Evolutionary conservation across 1,140 invertebrate genomes (phyloP), one percentile per base, ranked within the genome.

Genomic region (Brachionus angularis): DNA sequence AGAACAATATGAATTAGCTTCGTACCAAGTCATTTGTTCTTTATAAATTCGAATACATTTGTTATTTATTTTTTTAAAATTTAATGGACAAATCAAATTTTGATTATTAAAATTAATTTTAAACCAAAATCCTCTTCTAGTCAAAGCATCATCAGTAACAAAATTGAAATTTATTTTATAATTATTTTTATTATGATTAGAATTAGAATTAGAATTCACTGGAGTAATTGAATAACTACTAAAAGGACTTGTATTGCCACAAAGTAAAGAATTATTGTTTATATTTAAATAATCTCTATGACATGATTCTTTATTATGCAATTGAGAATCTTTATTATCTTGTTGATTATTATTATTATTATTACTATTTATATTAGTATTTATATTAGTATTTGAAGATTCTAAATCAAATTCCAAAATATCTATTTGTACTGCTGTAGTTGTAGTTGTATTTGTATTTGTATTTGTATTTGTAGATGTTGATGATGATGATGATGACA

Each of bases 381-480:
- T n/a, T n/a, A n/a, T n/a, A n/a, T n/a, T n/a, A n/a, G n/a, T n/a
- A 10, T 27, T 16, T 7, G 33, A 33, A 3, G 53, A 58, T 39
- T 58, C 53, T 23, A 58, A 58, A 39, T 58, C 53, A 18, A 58
- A 58, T 42, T 58, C 53, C 1, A 58, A 23, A 3, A 58, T 21
- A 39, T 58, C 53, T 3, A 58, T 58, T 58, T 58, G 34, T 23
- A n/a, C n/a, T n/a, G n/a, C n/a, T n/a, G n/a, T n/a, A n/a, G n/a
- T n/a, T n/a, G n/a, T n/a, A n/a, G n/a, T n/a, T n/a, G n/a, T n/a
- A n/a, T n/a, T n/a, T n/a, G n/a, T n/a, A n/a, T n/a, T n/a, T n/a
- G n/a, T n/a, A n/a, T n/a, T n/a, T n/a, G n/a, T n/a, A n/a, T n/a
- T n/a, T n/a, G n/a, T n/a, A n/a, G n/a, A n/a, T n/a, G n/a, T n/a